These are phyloP conservation scores for Onthophagus taurus DNA, from an alignment of 1,140 invertebrate species.

Conservation along the genomic window DNA sequence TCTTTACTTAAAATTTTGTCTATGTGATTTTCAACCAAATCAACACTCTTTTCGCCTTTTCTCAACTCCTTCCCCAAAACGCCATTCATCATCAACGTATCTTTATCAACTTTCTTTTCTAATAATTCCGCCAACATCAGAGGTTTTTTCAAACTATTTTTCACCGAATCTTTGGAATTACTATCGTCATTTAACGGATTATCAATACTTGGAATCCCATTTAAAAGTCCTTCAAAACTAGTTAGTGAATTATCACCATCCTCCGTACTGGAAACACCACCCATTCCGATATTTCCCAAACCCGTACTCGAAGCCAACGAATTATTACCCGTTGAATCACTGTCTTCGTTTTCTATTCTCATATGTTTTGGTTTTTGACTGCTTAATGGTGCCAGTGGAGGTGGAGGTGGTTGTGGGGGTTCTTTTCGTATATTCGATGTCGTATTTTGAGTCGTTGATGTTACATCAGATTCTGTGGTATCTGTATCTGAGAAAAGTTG, in stretches of 20 bases:
- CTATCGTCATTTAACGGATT: conserved; percentile 46
- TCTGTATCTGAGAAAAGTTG: conserved; percentile 32
- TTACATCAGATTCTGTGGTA: conserved; percentile 29
- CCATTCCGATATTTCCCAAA: conserved; percentile 40
- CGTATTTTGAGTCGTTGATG: conserved; percentile 30
- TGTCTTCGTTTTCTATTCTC: conserved; percentile 42
- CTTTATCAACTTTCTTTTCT: conserved; percentile 54
- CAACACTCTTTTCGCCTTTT: conserved; percentile 50
- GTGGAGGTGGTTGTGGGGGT: conserved; percentile 39
- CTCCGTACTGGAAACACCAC: conserved; percentile 40
- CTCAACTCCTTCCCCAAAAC: conserved; percentile 48
- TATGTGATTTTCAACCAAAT: conserved; percentile 52
- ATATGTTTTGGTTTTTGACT: conserved; percentile 21
- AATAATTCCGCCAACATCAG: conserved; percentile 59
- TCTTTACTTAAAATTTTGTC: conserved; percentile 43
- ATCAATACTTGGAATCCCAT: conserved; percentile 47
- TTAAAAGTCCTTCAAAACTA: conserved; percentile 53
- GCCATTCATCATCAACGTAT: conserved; percentile 48
- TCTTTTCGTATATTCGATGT: conserved; percentile 39
- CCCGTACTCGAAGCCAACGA: conserved; percentile 47
- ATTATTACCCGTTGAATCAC: conserved; percentile 46
- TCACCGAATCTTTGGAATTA: conserved; percentile 46
- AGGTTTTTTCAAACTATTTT: conserved; percentile 36
- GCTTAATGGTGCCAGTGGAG: conserved; percentile 42
- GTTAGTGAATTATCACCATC: conserved; percentile 52